Evolutionary conservation across 2,113 vertebrate genomes (phyloP), one percentile per base, ranked within the genome.

Genomic region (Aviceda subcristata): DNA sequence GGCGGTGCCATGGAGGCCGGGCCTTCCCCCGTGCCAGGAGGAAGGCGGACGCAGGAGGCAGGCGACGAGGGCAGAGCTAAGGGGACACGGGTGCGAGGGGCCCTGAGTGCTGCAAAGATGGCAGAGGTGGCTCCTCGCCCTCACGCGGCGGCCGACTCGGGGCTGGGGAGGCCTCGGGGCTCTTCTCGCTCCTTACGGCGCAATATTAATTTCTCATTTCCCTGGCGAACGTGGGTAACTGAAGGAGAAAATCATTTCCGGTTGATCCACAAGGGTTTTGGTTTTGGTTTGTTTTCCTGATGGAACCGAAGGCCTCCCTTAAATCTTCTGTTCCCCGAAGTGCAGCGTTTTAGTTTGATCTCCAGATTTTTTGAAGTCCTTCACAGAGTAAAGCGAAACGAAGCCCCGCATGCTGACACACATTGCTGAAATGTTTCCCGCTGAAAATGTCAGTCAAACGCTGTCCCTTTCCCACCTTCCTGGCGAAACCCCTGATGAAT

Each of bases 361-460:
- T 68, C 36, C 1, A 2, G 69, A 41, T 55, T 79, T 85, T 78
- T 64, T 21, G 0, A 78, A 68, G 62, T 64, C 39, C n/a, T 79
- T 85, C 39, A 43, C 1, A 5, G 75, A 45, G 34, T 29, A 63
- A 82, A 89, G 46, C 3, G 1, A 86, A 92, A 74, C 1, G 1
- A 75, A 88, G 38, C 20, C 22, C 51, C 1, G 0, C 0, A 0
- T 55, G 53, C 56, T 91, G 69, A 72, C 26, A 62, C 0, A 0
- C 5, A 20, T 3, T 56, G 21, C 51, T 75, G 56, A 89, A 51
- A 86, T 50, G 30, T 62, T 84, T 89, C 68, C 63, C 3, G 8
- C 32, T 48, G 39, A 84, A 77, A 81, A 30, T 2, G 9, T 81
- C 48, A 9, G 3, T 22, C 36, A 38, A 45, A 45, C 3, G 3